A percentile compares a stretch with the other conserved stretches of the same genome.
phyloP scores from a whole-genome alignment of 2,797 vertebrate species.

The Chrosomus eos region DNA sequence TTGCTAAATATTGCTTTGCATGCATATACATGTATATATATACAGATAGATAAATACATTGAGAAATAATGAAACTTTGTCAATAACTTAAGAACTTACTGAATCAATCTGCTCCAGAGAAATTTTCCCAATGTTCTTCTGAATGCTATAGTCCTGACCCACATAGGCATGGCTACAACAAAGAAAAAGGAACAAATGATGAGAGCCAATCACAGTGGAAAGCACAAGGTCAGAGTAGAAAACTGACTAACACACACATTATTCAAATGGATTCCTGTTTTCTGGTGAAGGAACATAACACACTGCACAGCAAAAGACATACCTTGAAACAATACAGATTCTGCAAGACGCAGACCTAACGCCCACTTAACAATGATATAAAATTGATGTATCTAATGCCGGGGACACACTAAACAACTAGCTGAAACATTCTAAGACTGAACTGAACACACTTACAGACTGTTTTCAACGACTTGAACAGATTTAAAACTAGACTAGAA shows the following conservation, averaged over 20 bases:
- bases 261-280: slow-evolving; percentile 15
- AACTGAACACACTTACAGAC: no score
- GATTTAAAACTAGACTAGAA: no score
- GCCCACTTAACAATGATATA: neutral
- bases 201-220: slow-evolving; percentile 4
- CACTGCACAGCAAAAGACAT: neutral
- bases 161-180: slow-evolving; percentile 89
- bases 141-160: slow-evolving; percentile 93
- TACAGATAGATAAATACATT: neutral
- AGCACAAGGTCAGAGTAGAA: slow-evolving; percentile 21
- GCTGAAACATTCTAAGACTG: no score
- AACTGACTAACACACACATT: neutral
- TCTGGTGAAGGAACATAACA: neutral
- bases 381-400: no score
- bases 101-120: slow-evolving; percentile 94
- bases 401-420: no score
- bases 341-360: neutral
- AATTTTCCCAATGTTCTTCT: slow-evolving; percentile 91
- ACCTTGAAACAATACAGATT: neutral
- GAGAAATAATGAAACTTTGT: neutral
- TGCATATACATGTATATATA: neutral
- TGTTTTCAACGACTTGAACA: no score
- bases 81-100: slow-evolving; percentile 77
- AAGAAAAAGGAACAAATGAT: slow-evolving; percentile 51
- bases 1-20: neutral